Conservation (phyloP, 2,888 invertebrate species). For the Volucella inanis region DNA sequence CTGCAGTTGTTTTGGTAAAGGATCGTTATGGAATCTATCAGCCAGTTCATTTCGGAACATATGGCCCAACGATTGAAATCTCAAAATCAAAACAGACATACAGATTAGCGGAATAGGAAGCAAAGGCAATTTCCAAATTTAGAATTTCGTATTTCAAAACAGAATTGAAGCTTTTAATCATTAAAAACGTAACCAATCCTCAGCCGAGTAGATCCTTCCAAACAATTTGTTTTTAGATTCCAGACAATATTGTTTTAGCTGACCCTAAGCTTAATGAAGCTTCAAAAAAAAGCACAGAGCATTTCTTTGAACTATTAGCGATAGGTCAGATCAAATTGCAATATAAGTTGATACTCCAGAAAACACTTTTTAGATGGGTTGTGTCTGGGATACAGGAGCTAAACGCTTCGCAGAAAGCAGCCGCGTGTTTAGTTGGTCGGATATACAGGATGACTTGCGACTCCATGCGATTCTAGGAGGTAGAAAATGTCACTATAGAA, state of each 20-base stretch:
- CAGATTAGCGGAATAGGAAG: too few species aligned
- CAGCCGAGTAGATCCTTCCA: background rate
- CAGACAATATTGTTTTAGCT: conserved; percentile 28
- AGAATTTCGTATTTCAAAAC: too few species aligned
- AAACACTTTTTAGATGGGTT: conserved; percentile 35
- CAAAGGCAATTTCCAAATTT: too few species aligned
- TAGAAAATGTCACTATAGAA: too few species aligned
- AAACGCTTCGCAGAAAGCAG: background rate
- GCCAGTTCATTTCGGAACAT: too few species aligned
- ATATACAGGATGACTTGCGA: background rate
- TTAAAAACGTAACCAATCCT: conserved; percentile 1
- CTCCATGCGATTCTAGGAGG: background rate
- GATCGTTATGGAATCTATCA: too few species aligned
- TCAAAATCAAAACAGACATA: too few species aligned
- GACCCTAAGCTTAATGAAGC: conserved; percentile 36
- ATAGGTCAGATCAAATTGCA: conserved; percentile 21
- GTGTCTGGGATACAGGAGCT: conserved; percentile 11
- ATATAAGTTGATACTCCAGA: conserved; percentile 2
- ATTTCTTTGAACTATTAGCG: too few species aligned
- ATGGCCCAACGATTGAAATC: too few species aligned
- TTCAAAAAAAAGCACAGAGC: conserved; percentile 37
- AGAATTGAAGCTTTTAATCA: too few species aligned
- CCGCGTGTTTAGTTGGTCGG: background rate
- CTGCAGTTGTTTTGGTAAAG: too few species aligned
- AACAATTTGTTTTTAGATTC: conserved; percentile 1